Evolutionary conservation across 2,888 invertebrate genomes (phyloP), one percentile per base, ranked within the genome.

Genomic region (Chaitophorus viminalis): DNA sequence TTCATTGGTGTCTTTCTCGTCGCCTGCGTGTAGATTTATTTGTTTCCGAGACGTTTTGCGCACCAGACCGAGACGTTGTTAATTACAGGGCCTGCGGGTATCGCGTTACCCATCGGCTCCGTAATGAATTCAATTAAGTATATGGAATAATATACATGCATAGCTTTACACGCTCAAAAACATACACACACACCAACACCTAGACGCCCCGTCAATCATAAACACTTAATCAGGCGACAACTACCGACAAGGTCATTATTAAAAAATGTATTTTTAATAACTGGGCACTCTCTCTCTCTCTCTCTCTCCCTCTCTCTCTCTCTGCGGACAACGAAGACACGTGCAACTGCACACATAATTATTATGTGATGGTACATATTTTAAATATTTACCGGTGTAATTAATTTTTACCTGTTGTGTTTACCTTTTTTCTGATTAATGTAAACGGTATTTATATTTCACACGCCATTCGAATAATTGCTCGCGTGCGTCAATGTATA

Each of bases 111-210:
- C 87, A 81, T 79, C 87, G 79, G 60, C 86, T 54, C n/a, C 79
- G 81, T 87, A 87, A 87, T 87, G 87, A 87, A 87, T 87, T 87
- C 79, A 87, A 87, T 87, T 87, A 87, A 81, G 79, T 36, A 60
- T 72, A 74, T 29, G 77, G 54, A 87, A 81, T 79, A 76, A 46
- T 82, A 46, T 82, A 65, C 29, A 60, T 17, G 25, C 75, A 46
- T 31, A 39, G 46, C 79, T 68, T 33, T 54, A 86, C 78, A 33
- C 52, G 18, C n/a, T 36, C 31, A 78, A 75, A 60, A 21, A 68
- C 52, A 70, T 52, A 36, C 74, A 72, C 52, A 75, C 52, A 36
- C 29, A 65, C 60, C 52, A 78, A 85, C 86, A 72, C 86, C 79
- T 86, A 87, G 78, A 87, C 79, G 86, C 72, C 65, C 81, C 72